Base-by-base conservation (phyloP, 2,888 invertebrate genomes). In the Sarcophaga variegata region DNA sequence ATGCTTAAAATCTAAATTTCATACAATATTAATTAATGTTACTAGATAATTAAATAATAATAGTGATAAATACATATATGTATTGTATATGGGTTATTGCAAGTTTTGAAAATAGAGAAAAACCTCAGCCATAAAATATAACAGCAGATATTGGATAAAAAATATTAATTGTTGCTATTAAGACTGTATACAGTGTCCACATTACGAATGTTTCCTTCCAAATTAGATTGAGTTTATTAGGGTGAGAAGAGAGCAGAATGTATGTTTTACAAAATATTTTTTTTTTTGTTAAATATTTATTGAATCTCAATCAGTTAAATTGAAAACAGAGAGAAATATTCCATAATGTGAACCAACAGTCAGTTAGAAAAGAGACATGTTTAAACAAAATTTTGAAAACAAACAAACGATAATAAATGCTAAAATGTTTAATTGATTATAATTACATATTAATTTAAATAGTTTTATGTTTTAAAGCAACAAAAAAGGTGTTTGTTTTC, bases 111-210 rank as follows among this genome's bases (percentile, higher is more conserved):
- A 72, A 69, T 86, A 22, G 37, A 45, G 70, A 27, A 49, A 63
- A 83, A 77, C 79, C 83, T 80, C 72, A 62, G 80, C 80, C 77
- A 67, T 86, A 83, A 80, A 81, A 47, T 69, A 47, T 81, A 75
- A 60, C 70, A 60, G 37, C 70, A 60, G 37, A 37, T 8, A 37
- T 37, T 37, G 37, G 37, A 37, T 37, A 1, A 37, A 37, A 37
- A 37, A 37, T 37, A 37, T 37, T 37, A 37, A 37, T 37, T 37
- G 8, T 37, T 37, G 37, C 10, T 37, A 2, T 10, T 37, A 37
- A 8, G 10, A 0, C 8, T 37, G 37, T 10, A 37, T 37, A 10
- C 3, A 22, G 22, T 22, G 37, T 37, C 10, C 37, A 37, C 37
- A 37, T 37, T 37, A 37, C 0, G 8, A 37, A 37, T 8, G 37